Conservation (phyloP, 1,140 invertebrate species). For the Schmidtea mediterranea region DNA sequence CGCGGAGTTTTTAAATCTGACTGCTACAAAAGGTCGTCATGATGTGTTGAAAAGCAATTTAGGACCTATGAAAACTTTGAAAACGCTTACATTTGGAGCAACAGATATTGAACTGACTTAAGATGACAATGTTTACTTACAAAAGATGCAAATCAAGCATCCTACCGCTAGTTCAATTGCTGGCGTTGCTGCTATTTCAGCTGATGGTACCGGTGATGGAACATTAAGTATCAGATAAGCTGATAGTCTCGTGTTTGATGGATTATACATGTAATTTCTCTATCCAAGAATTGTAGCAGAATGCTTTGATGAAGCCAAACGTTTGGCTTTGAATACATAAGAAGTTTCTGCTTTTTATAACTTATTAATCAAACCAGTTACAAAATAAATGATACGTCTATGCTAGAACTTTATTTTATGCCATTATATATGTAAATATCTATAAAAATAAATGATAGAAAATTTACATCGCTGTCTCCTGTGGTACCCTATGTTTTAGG, state of each 20-base stretch:
- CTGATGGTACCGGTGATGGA: slow-evolving; percentile 91
- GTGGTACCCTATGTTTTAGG: no score
- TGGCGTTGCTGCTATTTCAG: slow-evolving; percentile 82
- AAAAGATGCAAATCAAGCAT: slow-evolving; percentile 98
- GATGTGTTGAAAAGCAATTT: slow-evolving; percentile 94
- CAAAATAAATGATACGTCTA: no score
- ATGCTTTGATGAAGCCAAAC: slow-evolving; percentile 66
- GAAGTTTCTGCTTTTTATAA: no score
- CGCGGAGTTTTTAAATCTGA: no score
- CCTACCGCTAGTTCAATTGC: slow-evolving; percentile 92
- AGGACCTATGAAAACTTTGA: slow-evolving; percentile 93
- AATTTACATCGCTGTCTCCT: no score
- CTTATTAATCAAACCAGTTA: no score
- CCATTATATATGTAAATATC: no score
- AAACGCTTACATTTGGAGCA: slow-evolving; percentile 94
- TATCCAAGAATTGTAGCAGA: slow-evolving; percentile 82
- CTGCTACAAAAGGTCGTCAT: slow-evolving; percentile 81
- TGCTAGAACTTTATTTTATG: no score
- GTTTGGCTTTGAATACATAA: slow-evolving; percentile 58
- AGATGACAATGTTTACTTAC: slow-evolving; percentile 87
- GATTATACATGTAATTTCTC: slow-evolving; percentile 35
- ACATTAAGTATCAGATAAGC: slow-evolving; percentile 96
- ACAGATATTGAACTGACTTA: slow-evolving; percentile 99
- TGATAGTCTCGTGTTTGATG: slow-evolving; percentile 68
- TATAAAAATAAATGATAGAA: no score